Conservation (phyloP, 2,797 vertebrate genomes). For the Notamacropus eugenii region DNA sequence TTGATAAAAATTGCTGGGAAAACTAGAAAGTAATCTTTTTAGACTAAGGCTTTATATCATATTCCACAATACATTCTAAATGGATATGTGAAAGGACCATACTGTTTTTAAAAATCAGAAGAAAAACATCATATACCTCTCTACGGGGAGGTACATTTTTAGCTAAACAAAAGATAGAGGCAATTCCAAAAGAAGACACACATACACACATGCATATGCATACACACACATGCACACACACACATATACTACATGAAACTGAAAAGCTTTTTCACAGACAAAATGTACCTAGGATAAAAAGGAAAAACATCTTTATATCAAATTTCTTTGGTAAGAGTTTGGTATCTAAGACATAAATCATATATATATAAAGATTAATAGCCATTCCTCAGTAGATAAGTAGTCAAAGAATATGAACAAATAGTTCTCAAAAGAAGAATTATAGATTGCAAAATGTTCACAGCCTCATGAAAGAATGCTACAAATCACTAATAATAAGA, state of each 20-base stretch:
- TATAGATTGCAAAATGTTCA: not conserved
- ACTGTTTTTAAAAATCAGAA: not conserved
- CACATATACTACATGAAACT: not conserved
- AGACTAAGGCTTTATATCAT: not conserved
- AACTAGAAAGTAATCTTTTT: not conserved
- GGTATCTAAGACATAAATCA: not conserved
- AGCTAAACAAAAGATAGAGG: not conserved
- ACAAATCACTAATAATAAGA: not conserved
- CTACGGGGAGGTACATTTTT: not conserved
- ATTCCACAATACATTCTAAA: not conserved
- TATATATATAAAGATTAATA: not conserved
- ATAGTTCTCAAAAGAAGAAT: not conserved
- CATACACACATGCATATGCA: no score
- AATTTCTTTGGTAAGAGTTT: not conserved
- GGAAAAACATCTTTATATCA: no score
- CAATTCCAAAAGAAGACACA: not conserved
- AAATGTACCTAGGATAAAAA: not conserved
- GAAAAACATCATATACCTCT: not conserved
- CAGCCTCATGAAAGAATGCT: not conserved
- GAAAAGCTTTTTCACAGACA: not conserved
- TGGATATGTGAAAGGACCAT: not conserved
- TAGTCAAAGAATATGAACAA: not conserved
- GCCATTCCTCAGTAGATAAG: not conserved
- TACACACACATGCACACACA: no score
- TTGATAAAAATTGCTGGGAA: not conserved